Base-by-base conservation (phyloP, 2,113 vertebrate genomes). In the Rhinoptilus africanus region DNA sequence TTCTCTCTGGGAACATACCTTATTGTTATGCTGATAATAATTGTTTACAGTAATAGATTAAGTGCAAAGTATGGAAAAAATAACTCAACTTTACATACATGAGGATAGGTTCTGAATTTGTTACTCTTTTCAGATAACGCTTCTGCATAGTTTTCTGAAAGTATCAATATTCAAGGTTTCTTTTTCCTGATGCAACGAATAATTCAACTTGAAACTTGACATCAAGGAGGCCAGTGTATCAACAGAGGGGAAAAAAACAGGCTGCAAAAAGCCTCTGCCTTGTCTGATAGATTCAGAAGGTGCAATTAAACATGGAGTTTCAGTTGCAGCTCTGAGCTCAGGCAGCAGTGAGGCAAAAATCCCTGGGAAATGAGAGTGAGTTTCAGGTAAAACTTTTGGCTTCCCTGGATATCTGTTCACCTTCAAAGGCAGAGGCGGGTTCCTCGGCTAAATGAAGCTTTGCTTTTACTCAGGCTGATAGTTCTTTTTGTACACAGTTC, bases 361-460 rank as follows among this genome's bases (percentile, higher is more conserved):
- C 43, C 12, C 6, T 50, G 75, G 20, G 45, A 85, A 89, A 88
- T 32, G 14, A 12, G 50, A 93, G 59, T n/a, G 34, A 77, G 45
- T 80, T 79, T 68, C 71, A 73, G 78, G 68, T 76, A 64, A 80
- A 74, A 37, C 19, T 83, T 89, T 76, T 66, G 34, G 13, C 45
- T 88, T 94, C 30, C n/a, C 56, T 41, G 48, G 26, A 7, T 80
- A 48, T 60, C 75, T 79, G 22, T 66, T 94, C 17, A 2, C 47
- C 22, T 41, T 77, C n/a, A 19, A 32, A 93, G 13, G 27, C 53
- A 76, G 72, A 88, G 71, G 28, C 8, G 3, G 53, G 39, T 20
- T 93, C 28, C 54, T 66, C 45, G 34, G 54, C 59, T 92, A 88
- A 92, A 90, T 45, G 74, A 85, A 93, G 35, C 59, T 96, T 93